Evolutionary conservation across 2,888 invertebrate species (phyloP).

Genomic region (Drosophila differens): DNA sequence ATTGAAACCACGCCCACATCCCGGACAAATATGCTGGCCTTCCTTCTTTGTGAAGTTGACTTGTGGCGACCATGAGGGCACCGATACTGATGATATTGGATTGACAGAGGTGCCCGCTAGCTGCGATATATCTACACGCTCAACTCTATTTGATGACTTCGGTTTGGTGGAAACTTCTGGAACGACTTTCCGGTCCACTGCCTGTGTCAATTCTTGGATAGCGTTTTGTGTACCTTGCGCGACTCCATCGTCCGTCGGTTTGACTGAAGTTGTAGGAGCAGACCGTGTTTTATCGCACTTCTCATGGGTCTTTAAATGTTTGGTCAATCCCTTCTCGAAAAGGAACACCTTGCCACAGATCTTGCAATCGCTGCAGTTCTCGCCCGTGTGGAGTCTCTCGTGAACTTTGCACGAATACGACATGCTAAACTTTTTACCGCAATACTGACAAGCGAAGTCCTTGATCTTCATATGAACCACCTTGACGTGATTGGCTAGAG

Average conservation of each 20-base stretch:
- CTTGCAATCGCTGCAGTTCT: slow-evolving; percentile 80
- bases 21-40: slow-evolving; percentile 82
- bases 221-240: not conserved
- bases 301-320: slow-evolving; percentile 80
- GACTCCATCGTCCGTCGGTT: slow-evolving; percentile 9
- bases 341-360: slow-evolving; percentile 81
- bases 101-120: slow-evolving; percentile 81
- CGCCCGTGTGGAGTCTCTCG: slow-evolving; percentile 80
- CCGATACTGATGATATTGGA: slow-evolving; percentile 80
- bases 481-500: slow-evolving; percentile 79
- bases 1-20: slow-evolving; percentile 82
- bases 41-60: slow-evolving; percentile 83
- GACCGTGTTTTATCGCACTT: slow-evolving; percentile 65
- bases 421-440: slow-evolving; percentile 81
- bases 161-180: slow-evolving; percentile 51
- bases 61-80: slow-evolving; percentile 82
- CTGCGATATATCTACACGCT: slow-evolving; percentile 80
- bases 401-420: slow-evolving; percentile 80
- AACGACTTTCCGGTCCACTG: slow-evolving; percentile 4
- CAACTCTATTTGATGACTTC: slow-evolving; percentile 70
- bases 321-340: slow-evolving; percentile 78
- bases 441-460: slow-evolving; percentile 81
- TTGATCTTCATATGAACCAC: slow-evolving; percentile 83
- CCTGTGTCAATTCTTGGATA: not conserved
- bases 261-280: slow-evolving; percentile 31